Conservation (phyloP, 1,140 invertebrate species). For the Euura saliciscinereae region DNA sequence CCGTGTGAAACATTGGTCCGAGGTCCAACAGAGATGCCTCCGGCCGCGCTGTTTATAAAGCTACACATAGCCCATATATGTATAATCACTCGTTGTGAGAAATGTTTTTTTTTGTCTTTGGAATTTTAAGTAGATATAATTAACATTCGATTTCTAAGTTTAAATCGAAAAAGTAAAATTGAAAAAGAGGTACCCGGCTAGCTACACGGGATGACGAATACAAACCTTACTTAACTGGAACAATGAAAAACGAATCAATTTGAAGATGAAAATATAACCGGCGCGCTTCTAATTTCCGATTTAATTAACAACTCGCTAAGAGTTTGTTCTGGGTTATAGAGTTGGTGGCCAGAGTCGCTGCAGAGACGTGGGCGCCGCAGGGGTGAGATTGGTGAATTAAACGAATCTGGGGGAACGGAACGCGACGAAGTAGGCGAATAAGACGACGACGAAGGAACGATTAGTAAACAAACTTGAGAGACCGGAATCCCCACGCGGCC, state of each 20-base stretch:
- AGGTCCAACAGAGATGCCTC: too few species aligned
- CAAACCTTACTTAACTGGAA: not conserved
- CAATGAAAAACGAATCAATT: conserved; percentile 18
- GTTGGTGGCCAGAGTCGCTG: not conserved
- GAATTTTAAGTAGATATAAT: too few species aligned
- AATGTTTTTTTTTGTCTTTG: too few species aligned
- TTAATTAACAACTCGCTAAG: conserved; percentile 18
- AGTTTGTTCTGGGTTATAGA: conserved; percentile 9
- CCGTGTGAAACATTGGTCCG: too few species aligned
- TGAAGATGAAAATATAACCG: conserved; percentile 12
- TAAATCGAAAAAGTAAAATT: too few species aligned
- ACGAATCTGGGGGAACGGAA: conserved; percentile 16
- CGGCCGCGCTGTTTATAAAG: too few species aligned
- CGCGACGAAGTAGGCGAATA: conserved; percentile 13
- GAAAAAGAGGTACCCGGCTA: too few species aligned
- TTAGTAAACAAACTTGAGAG: conserved; percentile 21
- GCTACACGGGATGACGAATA: too few species aligned
- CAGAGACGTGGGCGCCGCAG: not conserved
- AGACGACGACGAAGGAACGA: conserved; percentile 14
- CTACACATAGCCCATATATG: too few species aligned
- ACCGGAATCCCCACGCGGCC: conserved; percentile 19
- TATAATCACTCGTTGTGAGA: too few species aligned
- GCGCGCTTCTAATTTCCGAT: conserved; percentile 20
- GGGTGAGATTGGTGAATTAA: conserved; percentile 17
- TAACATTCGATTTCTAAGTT: too few species aligned